Base-by-base conservation (phyloP, 1,140 invertebrate species). In the Sweltsa coloradensis region DNA sequence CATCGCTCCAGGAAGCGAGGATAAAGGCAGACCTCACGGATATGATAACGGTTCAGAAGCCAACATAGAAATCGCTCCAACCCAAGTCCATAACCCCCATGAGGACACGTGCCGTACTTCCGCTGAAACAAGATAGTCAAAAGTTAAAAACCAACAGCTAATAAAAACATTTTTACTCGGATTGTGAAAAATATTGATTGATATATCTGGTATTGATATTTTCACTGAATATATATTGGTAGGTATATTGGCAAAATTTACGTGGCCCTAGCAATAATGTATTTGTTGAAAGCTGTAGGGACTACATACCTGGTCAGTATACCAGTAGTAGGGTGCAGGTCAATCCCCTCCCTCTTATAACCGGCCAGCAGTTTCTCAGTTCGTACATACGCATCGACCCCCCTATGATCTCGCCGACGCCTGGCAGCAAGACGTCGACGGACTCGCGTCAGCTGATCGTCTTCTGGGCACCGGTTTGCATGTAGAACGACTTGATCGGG, bases 371-470 rank as follows among this genome's bases (percentile, higher is more conserved):
- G 65, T 62, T 97, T 89, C 7, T 95, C 79, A 46, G 69, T 56
- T 98, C 75, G 74, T 79, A 86, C 50, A 91, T 95, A 85, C 97
- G 96, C 95, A 99, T 99, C 0, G 95, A 99, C 0, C 97, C 97
- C n/a, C 97, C 97, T 39, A 99, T 83, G 59, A 99, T 97, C 72
- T 99, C 97, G 1, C 96, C 97, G 18, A 99, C 97, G 61, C 89
- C 89, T 0, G 96, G 96, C 69, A 99, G 74, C 36, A 99, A 67
- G 7, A 99, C 78, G 69, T 99, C 97, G 16, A 96, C 95, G 23
- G 94, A 97, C 67, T 99, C 96, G n/a, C 0, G 96, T 99, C 0
- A 99, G 69, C 7, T 77, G 67, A 9, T 56, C 57, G 67, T 99
- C 86, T 52, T 97, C 90, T 1, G 73, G 62, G 64, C 92, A 97